Conservation (phyloP, 1,140 invertebrate species). For the Agrypnia vestita region DNA sequence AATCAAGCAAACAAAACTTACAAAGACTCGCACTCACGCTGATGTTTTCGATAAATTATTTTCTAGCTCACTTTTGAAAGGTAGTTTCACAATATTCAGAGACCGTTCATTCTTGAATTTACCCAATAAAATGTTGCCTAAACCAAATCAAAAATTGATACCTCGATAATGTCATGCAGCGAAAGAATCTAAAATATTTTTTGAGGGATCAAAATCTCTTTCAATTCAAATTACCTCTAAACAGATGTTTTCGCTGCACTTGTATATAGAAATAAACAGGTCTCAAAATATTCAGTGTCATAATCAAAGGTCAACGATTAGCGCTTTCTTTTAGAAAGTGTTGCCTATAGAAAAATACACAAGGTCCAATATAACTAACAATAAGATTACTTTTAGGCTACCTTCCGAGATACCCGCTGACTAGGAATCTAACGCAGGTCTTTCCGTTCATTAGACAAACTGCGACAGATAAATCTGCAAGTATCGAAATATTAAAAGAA, state of each 20-base stretch:
- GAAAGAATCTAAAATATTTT: no score
- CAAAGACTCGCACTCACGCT: conserved; percentile 7
- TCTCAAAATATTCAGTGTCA: no score
- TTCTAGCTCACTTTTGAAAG: neutral
- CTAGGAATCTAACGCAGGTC: neutral
- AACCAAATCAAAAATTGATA: no score
- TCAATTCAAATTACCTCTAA: no score
- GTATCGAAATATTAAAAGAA: no score
- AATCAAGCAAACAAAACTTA: conserved; percentile 26
- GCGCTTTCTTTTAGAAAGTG: neutral
- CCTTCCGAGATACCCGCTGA: neutral
- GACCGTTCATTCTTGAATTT: neutral
- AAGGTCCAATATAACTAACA: neutral
- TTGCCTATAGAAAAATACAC: neutral
- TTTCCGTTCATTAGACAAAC: no score
- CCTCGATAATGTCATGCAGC: no score
- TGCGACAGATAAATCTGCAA: no score
- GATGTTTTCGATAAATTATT: conserved; percentile 18
- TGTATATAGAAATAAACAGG: neutral
- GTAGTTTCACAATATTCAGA: conserved; percentile 21
- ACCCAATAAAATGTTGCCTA: no score
- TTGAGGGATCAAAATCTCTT: no score
- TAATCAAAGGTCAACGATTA: neutral
- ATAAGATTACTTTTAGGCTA: neutral
- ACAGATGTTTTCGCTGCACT: no score